Conservation (phyloP, 1,140 invertebrate species). For the Drosophila persimilis region DNA sequence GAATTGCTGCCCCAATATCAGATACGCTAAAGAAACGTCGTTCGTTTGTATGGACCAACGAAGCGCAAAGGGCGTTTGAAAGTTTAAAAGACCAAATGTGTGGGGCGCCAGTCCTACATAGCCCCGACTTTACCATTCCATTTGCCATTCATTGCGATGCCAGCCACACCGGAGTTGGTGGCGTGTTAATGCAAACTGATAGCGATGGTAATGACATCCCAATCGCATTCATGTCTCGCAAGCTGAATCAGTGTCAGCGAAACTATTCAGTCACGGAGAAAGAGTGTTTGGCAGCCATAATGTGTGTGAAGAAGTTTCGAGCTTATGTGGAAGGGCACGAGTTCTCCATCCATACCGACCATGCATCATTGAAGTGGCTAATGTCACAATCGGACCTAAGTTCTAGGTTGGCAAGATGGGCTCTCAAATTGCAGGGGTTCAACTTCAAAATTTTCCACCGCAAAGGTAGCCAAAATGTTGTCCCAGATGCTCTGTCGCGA, state of each 20-base stretch:
- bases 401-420: slow-evolving; percentile 4
- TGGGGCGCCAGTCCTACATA: slow-evolving; percentile 1
- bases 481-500: background rate
- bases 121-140: background rate
- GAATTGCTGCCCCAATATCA: too few species aligned
- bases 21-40: background rate
- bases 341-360: slow-evolving; percentile 5
- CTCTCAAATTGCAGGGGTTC: slow-evolving; percentile 6
- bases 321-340: slow-evolving; percentile 6
- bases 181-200: slow-evolving; percentile 6
- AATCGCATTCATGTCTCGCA: slow-evolving; percentile 4
- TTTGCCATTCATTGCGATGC: slow-evolving; percentile 15
- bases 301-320: slow-evolving; percentile 13
- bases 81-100: slow-evolving; percentile 3
- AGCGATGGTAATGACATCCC: background rate
- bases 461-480: slow-evolving; percentile 7
- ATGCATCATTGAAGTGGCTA: slow-evolving; percentile 1
- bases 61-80: slow-evolving; percentile 9
- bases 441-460: background rate
- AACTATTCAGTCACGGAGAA: slow-evolving; percentile 4
- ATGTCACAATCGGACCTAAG: slow-evolving; percentile 2
- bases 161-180: slow-evolving; percentile 9
- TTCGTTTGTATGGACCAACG: background rate
- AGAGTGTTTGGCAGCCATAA: slow-evolving; percentile 2
- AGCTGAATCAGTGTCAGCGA: slow-evolving; percentile 3